Base-by-base conservation (phyloP, 2,113 vertebrate genomes). In the Hemiprocne comata region DNA sequence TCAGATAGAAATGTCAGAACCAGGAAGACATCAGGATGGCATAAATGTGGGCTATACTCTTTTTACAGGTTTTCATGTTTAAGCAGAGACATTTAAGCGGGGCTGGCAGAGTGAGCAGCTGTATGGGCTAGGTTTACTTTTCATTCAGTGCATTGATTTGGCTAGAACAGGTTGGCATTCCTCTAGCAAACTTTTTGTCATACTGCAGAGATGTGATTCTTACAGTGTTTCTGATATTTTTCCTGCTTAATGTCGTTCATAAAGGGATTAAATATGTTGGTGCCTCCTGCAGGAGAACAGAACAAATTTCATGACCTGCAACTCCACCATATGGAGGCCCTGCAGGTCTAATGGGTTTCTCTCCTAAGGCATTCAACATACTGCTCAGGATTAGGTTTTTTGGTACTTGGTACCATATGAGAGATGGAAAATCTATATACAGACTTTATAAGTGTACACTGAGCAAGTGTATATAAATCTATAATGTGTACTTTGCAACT, bases 1-100 rank as follows among this genome's bases (percentile, higher is more conserved):
- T 70, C 64, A 89, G 25, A 77, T 20, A 24, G 70, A 92, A 79
- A 71, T 31, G 5, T 14, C 48, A 20, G 74, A 69, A 85, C 61
- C 21, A 36, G 11, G 17, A 61, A 34, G 31, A 28, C 4, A 6
- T 26, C 25, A 9, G n/a, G 26, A 34, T 48, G 25, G 9, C 29
- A 38, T 44, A 34, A 67, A n/a, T 25, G 34, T 16, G n/a, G 13
- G 13, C 19, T 80, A 2, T 31, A 21, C 1, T 11, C 23, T 48
- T 62, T 87, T 69, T 40, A 13, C 50, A 24, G n/a, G 75, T 87
- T 57, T 57, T 25, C 11, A 15, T 33, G 40, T 67, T 65, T 31
- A 26, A 36, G 13, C 29, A 57, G 33, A 69, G 72, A 25, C 8
- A 7, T 44, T 51, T 20, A 34, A 57, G 42, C 0, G 0, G 33